Percentiles rank a stretch among this genome's conserved stretches.
phyloP scores from a whole-genome alignment of 2,888 invertebrate genomes.

The Mayetiola destructor region DNA sequence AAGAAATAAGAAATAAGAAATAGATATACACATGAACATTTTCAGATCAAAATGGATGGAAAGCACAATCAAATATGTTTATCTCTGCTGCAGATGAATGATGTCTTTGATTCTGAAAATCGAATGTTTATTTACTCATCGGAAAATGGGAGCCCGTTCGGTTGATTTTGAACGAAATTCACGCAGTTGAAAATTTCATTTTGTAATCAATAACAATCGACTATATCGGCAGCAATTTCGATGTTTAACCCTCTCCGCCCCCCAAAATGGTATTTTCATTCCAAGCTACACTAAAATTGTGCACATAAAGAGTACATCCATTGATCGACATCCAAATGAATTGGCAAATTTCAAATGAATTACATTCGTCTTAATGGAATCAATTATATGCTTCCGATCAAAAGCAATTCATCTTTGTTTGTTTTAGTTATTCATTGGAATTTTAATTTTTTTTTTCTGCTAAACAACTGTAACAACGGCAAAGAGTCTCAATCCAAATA shows the following conservation, averaged over 20 bases:
- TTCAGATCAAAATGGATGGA: too few relatives aligned
- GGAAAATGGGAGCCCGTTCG: not conserved
- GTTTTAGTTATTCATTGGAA: constrained; percentile 1
- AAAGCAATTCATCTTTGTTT: constrained; percentile 12
- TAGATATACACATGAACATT: too few relatives aligned
- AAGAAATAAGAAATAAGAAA: too few relatives aligned
- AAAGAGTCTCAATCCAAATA: too few relatives aligned
- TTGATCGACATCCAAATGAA: too few relatives aligned
- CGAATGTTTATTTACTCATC: too few relatives aligned
- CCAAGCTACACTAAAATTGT: constrained; percentile 1
- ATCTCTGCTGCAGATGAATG: constrained; percentile 5
- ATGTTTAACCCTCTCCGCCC: too few relatives aligned
- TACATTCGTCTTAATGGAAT: constrained; percentile 7
- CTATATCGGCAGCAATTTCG: not conserved
- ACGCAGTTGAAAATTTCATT: not conserved
- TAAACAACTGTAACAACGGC: too few relatives aligned
- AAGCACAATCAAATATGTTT: too few relatives aligned
- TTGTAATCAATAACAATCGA: not conserved
- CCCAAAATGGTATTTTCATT: not conserved
- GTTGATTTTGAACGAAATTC: not conserved
- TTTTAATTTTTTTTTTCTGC: too few relatives aligned
- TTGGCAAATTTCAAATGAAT: too few relatives aligned
- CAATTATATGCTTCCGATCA: constrained; percentile 10
- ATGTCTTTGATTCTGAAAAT: not conserved
- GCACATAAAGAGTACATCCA: constrained; percentile 2